Evolutionary conservation across 1,140 invertebrate species (phyloP), one percentile per base, ranked within the genome.

Genomic region (Philotrypesis tridentata): DNA sequence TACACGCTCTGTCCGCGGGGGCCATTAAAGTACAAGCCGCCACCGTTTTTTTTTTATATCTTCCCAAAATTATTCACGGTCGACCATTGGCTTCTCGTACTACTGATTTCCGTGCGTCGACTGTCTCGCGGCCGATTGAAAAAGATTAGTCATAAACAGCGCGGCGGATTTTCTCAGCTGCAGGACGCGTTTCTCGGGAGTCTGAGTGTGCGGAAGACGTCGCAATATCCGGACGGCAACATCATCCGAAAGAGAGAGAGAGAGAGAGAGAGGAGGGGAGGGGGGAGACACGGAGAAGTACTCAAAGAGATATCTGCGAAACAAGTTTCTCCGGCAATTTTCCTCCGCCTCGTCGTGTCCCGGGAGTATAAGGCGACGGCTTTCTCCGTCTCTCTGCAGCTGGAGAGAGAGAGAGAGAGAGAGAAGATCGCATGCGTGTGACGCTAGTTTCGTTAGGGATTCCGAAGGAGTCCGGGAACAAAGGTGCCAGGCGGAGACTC

Each of bases 261-360:
- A 43, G 40, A 43, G 40, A 55, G 48, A 55, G 48, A 55, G 40
- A 43, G 40, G 40, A 43, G 40, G 17, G 40, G 17, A 14, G 17
- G 40, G 17, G 40, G 17, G 40, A 43, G 40, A 43, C 12, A 43
- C 12, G 17, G 40, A 86, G 78, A 88, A 89, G 86, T 88, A 85
- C 82, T 88, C 87, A 88, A 89, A 87, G 81, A 87, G 86, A 89
- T 89, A 88, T 89, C 85, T 86, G 85, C 82, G 86, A 87, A 86
- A 88, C 85, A 89, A 91, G 88, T 91, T 90, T 86, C 65, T 80
- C 79, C 5, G 84, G 85, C 86, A 89, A 90, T 89, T 88, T 89
- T 87, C 82, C 74, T 83, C 76, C 75, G 23, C 83, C 76, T 72
- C 78, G 48, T 72, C 78, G 48, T 70, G 81, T 77, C 80, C 78